These are phyloP conservation scores for Nannospalax galili DNA, from an alignment of 2,113 vertebrate genomes.

Conservation along the genomic window DNA sequence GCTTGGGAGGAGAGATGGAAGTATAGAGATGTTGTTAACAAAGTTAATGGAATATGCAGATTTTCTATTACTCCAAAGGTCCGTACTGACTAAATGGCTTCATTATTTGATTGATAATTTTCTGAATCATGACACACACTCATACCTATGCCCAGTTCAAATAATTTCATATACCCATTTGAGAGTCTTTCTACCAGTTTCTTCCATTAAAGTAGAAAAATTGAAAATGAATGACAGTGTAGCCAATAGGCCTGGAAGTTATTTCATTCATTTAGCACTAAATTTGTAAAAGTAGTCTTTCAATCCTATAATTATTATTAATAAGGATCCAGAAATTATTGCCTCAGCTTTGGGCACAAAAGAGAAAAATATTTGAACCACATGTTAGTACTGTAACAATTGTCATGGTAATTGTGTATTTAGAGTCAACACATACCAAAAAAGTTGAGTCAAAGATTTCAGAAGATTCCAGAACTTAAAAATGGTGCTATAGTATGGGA, in stretches of 20 bases:
- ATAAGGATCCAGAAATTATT: background rate
- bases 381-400: background rate
- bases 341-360: background rate
- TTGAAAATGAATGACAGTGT: background rate
- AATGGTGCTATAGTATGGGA: background rate
- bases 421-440: background rate
- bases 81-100: conserved; percentile 54
- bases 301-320: background rate
- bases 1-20: background rate
- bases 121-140: conserved; percentile 71
- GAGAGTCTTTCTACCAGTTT: conserved; percentile 50
- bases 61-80: conserved; percentile 24
- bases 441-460: background rate
- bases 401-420: background rate
- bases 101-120: conserved; percentile 69
- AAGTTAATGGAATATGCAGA: conserved; percentile 21
- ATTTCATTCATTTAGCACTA: background rate
- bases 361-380: background rate
- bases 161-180: conserved; percentile 58
- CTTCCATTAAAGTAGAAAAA: conserved; percentile 52
- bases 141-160: conserved; percentile 34
- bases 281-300: background rate
- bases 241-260: background rate
- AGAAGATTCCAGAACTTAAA: background rate
- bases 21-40: background rate